Evolutionary conservation across 1,140 invertebrate genomes (phyloP), one percentile per base, ranked within the genome.

Genomic region (Pentalonia nigronervosa): DNA sequence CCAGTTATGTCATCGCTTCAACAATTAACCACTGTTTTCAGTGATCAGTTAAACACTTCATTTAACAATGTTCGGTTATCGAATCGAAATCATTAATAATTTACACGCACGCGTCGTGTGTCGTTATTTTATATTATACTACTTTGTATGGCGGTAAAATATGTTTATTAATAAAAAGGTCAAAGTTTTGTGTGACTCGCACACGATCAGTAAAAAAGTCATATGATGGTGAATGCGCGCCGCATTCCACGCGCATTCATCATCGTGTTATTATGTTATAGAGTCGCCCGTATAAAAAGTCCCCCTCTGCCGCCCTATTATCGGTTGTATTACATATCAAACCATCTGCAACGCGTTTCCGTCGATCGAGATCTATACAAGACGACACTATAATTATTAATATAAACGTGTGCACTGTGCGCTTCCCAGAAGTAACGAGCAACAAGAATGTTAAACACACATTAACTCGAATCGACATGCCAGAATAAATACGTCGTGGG

Each of bases 401-500:
- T 36, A 45, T 30, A 86, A 48, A 48, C 47, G n/a, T 41, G n/a
- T 34, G n/a, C 47, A 20, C 47, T 88, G n/a, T 34, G n/a, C 47
- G n/a, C 47, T 88, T 53, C 86, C 48, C 30, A n/a, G 86, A 87
- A 21, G 47, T 50, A n/a, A 76, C n/a, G 20, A 50, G n/a, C 47
- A 48, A 47, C 86, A 50, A 88, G 7, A 34, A 88, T 25, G 45
- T 30, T 41, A 86, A 47, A 86, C 25, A 45, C 83, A 84, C 23
- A 41, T 25, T 21, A 83, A 83, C 76, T 83, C 76, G 84, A 86
- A 86, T 86, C 45, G 84, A 86, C 84, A 11, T 86, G 41, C 41
- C 45, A 25, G 11, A 86, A 84, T 84, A 30, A 84, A 86, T 47
- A 86, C 81, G 41, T 84, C 41, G 83, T 25, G 41, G 8, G 83